Base-by-base conservation (phyloP, 2,888 invertebrate genomes). In the Eupelmus urozonus region DNA sequence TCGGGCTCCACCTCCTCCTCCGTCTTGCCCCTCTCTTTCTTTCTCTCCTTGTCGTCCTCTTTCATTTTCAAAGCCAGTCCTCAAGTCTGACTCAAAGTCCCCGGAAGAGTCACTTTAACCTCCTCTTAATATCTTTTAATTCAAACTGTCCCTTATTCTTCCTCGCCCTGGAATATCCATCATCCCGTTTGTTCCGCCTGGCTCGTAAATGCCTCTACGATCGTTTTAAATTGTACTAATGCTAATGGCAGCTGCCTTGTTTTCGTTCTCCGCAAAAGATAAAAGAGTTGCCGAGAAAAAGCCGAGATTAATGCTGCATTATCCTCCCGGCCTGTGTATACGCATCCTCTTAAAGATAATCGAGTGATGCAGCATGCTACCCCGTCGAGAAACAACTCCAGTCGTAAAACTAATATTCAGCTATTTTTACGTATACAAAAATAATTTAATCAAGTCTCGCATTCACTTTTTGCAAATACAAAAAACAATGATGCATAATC, bases 111-210 rank as follows among this genome's bases (percentile, higher is more conserved):
- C 69, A 45, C 55, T 66, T 59, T 67, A 67, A 40, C 57, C 29
- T 57, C 29, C 55, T 62, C 62, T 69, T 71, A 76, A 65, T 71
- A 49, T 69, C 66, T 66, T 75, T 66, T 70, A 70, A 63, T 65
- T 49, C 70, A 40, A 49, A 29, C 51, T 16, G 40, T 18, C 65
- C 34, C 42, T 66, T 66, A 60, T 60, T 65, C 16, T 13, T 25
- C 27, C 11, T 60, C 27, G 0, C 9, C 60, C 23, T 25, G 51
- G 40, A 45, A 34, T 34, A 34, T 69, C 55, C 40, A 63, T 72
- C 63, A 72, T 62, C 45, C 7, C 51, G 34, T 60, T 71, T 60
- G 49, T 34, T 62, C 34, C 51, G 29, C 40, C 29, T 34, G 18
- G n/a, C 16, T 20, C 16, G 16, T 49, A 18, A 13, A 40, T 42